Conservation (phyloP, 2,797 vertebrate species). For the Prunella strophiata region DNA sequence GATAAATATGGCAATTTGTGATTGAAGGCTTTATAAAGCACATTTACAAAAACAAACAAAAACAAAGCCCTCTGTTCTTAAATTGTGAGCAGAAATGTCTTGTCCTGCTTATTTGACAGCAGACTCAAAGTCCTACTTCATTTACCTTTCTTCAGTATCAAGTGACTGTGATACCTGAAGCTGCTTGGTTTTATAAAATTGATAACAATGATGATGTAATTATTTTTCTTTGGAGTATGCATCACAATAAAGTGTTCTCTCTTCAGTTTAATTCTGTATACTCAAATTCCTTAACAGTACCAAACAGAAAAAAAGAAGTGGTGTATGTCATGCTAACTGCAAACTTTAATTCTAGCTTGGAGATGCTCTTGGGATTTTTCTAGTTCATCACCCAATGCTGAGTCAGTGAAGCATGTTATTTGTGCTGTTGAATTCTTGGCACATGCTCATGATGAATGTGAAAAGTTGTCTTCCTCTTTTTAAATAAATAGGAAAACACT, state of each 20-base stretch:
- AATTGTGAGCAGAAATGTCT: not conserved
- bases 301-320: not conserved
- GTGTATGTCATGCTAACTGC: not conserved
- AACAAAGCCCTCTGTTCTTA: not conserved
- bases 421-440: not conserved
- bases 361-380: not conserved
- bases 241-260: not conserved
- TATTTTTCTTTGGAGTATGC: not conserved
- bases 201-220: not conserved
- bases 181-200: not conserved
- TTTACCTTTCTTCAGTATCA: not conserved
- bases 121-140: not conserved
- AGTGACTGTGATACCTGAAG: not conserved
- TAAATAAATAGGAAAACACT: not conserved
- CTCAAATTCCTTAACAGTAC: not conserved
- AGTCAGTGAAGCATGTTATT: not conserved
- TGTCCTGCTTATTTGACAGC: not conserved
- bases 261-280: not conserved
- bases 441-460: not conserved
- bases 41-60: not conserved
- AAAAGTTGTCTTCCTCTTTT: not conserved
- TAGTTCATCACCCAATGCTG: not conserved
- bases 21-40: not conserved
- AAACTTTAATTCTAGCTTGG: not conserved
- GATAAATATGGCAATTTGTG: not conserved